Conservation (phyloP, 2,888 invertebrate genomes). For the Drosophila kokeensis region DNA sequence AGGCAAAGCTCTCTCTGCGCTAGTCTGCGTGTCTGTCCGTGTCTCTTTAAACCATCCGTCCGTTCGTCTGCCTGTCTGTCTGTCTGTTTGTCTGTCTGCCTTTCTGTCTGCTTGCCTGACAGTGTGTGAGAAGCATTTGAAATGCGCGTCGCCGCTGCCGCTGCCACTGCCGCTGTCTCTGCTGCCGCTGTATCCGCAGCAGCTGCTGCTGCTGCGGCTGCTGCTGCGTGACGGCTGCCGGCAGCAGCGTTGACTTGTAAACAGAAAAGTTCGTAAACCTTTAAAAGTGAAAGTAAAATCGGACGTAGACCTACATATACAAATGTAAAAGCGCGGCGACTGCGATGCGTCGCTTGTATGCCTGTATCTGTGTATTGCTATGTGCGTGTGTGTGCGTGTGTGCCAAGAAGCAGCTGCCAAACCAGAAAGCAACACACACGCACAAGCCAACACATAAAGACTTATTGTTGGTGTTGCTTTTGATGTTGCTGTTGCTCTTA, state of each 20-base stretch:
- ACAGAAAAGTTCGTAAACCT: conserved; percentile 85
- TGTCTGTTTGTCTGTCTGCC: background rate
- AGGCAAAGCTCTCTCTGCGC: conserved; percentile 15
- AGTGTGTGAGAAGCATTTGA: conserved; percentile 61
- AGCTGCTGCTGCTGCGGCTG: conserved; percentile 13
- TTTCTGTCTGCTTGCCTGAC: conserved; percentile 13
- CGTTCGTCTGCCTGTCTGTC: conserved; percentile 1
- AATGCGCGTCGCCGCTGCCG: conserved; percentile 44
- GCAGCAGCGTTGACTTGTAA: conserved; percentile 76
- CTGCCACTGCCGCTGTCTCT: conserved; percentile 17
- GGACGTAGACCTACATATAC: conserved; percentile 86
- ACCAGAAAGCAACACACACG: conserved; percentile 67
- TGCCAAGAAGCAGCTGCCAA: conserved; percentile 73
- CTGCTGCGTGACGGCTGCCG: conserved; percentile 39
- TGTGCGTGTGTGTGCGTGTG: conserved; percentile 31
- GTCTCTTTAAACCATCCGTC: conserved; percentile 14
- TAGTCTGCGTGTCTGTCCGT: conserved; percentile 2
- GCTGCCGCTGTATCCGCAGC: conserved; percentile 18
- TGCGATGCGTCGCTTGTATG: conserved; percentile 27
- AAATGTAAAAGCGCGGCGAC: conserved; percentile 59
- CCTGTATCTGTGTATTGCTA: conserved; percentile 11
- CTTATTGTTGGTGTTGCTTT: conserved; percentile 12
- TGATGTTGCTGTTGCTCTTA: conserved; percentile 37
- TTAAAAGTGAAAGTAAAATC: conserved; percentile 85
- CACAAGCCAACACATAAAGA: conserved; percentile 29